phyloP scores from a whole-genome alignment of 1,140 invertebrate genomes.

The Leptinotarsa texana region DNA sequence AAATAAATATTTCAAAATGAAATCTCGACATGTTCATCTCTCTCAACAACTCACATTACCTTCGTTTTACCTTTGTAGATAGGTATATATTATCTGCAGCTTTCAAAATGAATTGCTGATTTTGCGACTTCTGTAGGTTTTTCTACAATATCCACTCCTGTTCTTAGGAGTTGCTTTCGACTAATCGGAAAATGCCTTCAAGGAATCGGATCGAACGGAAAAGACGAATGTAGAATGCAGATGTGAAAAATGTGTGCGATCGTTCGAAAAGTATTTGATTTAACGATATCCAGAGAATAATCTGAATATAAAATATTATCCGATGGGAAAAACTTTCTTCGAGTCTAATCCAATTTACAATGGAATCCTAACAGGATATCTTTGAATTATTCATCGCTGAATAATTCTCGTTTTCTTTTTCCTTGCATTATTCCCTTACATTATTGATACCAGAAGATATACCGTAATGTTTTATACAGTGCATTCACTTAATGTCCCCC shows the following conservation, averaged over 20 bases:
- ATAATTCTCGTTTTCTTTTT: neutral
- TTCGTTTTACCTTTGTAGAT: too few relatives aligned
- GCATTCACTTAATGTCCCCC: too few relatives aligned
- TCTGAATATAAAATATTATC: neutral
- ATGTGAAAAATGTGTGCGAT: neutral
- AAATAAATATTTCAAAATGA: too few relatives aligned
- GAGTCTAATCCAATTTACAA: slow-evolving; percentile 3
- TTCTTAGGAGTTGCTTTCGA: too few relatives aligned
- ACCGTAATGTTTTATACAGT: too few relatives aligned
- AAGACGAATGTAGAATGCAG: neutral
- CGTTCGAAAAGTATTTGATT: neutral
- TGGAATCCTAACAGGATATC: neutral
- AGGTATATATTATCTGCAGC: too few relatives aligned
- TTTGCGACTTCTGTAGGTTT: too few relatives aligned
- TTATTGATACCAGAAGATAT: neutral
- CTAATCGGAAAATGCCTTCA: too few relatives aligned
- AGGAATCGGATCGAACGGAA: neutral
- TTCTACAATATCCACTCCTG: too few relatives aligned
- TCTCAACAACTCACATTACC: too few relatives aligned
- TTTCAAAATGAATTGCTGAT: too few relatives aligned
- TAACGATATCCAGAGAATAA: neutral
- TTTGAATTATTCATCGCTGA: neutral
- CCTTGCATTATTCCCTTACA: neutral
- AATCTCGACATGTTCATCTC: too few relatives aligned
- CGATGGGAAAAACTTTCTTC: neutral